Evolutionary conservation across 2,888 invertebrate genomes (phyloP).

Genomic region (Pammene aurita): DNA sequence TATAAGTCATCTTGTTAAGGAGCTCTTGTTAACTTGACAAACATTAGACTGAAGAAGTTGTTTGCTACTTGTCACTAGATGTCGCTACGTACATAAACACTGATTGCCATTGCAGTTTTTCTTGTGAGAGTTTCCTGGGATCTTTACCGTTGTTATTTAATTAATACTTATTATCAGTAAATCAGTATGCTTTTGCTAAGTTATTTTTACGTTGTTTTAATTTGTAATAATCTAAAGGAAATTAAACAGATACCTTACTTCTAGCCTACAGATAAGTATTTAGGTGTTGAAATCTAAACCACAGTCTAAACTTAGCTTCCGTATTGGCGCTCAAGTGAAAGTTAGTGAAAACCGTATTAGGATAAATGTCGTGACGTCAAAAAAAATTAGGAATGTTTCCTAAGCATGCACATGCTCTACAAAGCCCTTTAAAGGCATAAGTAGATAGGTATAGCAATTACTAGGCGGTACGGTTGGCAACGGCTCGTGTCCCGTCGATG

Average conservation of each 20-base stretch:
- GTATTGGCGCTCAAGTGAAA: conserved; percentile 6
- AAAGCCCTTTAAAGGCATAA: conserved; percentile 35
- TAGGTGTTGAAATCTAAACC: background rate
- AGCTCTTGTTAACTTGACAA: too few relatives aligned
- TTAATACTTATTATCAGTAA: background rate
- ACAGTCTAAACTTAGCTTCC: conserved; percentile 6
- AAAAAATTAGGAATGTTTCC: conserved; percentile 25
- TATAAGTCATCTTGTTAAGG: too few relatives aligned
- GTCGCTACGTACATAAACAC: background rate
- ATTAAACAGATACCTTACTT: too few relatives aligned
- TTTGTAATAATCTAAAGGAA: too few relatives aligned
- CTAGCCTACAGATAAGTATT: too few relatives aligned
- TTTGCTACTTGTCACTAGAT: conserved; percentile 18
- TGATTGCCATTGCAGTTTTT: background rate
- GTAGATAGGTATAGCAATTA: conserved; percentile 40
- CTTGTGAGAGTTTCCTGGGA: background rate
- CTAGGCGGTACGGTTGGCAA: conserved; percentile 38
- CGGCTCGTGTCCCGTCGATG: conserved; percentile 63
- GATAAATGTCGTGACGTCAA: conserved; percentile 18
- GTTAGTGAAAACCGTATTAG: conserved; percentile 5
- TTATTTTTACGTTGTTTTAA: too few relatives aligned
- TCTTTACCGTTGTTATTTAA: background rate
- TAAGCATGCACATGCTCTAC: conserved; percentile 31
- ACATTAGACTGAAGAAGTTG: background rate
- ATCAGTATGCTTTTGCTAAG: background rate